These are phyloP conservation scores for Antennarius maculatus DNA, from an alignment of 2,797 vertebrate genomes.

Conservation along the genomic window DNA sequence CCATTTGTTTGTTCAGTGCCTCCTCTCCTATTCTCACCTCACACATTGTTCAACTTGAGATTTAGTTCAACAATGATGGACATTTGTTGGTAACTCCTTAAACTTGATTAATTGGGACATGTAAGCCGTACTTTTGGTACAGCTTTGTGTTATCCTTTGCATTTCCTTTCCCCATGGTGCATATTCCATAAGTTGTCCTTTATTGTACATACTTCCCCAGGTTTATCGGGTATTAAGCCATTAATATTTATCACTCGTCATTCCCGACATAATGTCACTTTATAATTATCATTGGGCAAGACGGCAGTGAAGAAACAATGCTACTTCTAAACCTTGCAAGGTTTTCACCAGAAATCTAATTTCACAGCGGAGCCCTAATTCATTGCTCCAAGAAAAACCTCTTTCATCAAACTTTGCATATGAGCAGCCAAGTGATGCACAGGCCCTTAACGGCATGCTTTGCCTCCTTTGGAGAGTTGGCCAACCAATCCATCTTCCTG, in stretches of 20 bases:
- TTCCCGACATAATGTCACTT: conserved; percentile 47
- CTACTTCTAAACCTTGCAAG: conserved; percentile 69
- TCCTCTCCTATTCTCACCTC: conserved; percentile 34
- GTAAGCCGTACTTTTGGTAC: conserved; percentile 82
- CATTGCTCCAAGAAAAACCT: conserved; percentile 84
- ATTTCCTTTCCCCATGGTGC: neutral
- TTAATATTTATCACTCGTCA: conserved; percentile 43
- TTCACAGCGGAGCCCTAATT: conserved; percentile 83
- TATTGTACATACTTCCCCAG: conserved; percentile 5
- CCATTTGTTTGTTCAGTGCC: conserved; percentile 67
- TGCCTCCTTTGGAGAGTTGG: conserved; percentile 87
- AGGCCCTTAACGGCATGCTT: conserved; percentile 87
- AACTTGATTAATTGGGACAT: conserved; percentile 87
- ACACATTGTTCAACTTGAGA: conserved; percentile 48
- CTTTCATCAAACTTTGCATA: conserved; percentile 90
- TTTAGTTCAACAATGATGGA: conserved; percentile 80
- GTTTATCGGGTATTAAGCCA: conserved; percentile 14
- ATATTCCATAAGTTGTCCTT: neutral
- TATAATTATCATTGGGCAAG: conserved; percentile 43
- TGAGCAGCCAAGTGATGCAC: conserved; percentile 87
- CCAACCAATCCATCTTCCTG: conserved; percentile 90
- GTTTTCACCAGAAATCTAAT: conserved; percentile 79
- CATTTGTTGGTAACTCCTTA: conserved; percentile 82
- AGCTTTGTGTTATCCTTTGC: conserved; percentile 2
- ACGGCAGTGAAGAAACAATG: conserved; percentile 68